Evolutionary conservation across 2,888 invertebrate genomes (phyloP).

Genomic region (Cephus nigrinus): DNA sequence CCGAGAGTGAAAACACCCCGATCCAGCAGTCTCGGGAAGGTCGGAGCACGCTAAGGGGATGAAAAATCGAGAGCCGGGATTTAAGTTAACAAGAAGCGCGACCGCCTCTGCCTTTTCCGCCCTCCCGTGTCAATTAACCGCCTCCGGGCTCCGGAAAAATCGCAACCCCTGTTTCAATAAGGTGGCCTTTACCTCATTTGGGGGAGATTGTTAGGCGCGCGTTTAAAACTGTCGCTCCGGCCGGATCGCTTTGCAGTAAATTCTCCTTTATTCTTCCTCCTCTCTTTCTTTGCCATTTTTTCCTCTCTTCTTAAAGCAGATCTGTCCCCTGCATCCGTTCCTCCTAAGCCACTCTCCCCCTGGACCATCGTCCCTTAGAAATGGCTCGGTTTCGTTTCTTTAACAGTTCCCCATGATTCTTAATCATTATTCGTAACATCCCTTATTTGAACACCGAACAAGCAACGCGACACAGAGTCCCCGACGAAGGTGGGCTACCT

Average conservation of each 20-base stretch:
- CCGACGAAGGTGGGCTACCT: background rate
- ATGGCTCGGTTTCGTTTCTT: background rate
- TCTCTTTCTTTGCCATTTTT: background rate
- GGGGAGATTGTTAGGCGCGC: constrained; percentile 62
- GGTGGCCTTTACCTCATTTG: constrained; percentile 67
- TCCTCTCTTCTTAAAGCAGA: constrained; percentile 14
- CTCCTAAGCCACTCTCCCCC: background rate
- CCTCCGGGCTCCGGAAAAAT: constrained; percentile 61
- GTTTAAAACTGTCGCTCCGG: constrained; percentile 61
- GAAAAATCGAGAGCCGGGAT: constrained; percentile 62
- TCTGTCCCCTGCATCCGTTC: background rate
- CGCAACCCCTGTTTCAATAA: constrained; percentile 67
- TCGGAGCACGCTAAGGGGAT: constrained; percentile 55
- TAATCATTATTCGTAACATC: background rate
- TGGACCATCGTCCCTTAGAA: background rate
- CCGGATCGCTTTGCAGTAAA: constrained; percentile 60
- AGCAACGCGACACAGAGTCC: background rate
- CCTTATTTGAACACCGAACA: background rate
- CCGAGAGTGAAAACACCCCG: constrained; percentile 50
- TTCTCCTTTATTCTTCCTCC: constrained; percentile 34
- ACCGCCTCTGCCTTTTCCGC: constrained; percentile 32
- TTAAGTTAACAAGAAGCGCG: constrained; percentile 63
- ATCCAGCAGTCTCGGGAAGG: constrained; percentile 43
- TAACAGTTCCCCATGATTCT: background rate
- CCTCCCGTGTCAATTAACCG: constrained; percentile 66